Conservation (phyloP, 2,888 invertebrate genomes). For the Graphium colonna region DNA sequence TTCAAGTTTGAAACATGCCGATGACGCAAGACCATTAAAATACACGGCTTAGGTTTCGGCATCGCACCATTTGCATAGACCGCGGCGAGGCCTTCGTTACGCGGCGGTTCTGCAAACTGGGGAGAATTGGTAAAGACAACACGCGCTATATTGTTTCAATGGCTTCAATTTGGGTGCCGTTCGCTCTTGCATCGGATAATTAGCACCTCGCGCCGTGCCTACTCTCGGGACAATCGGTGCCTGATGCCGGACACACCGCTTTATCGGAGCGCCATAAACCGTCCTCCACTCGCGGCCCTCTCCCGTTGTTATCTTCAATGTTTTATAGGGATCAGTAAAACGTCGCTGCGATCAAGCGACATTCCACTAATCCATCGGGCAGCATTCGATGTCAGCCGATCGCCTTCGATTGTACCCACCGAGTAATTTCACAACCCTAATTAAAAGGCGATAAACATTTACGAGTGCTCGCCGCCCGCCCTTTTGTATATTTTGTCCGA, state of each 20-base stretch:
- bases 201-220: slow-evolving; percentile 62
- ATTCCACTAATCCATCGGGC: slow-evolving; percentile 55
- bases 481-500: slow-evolving; percentile 58
- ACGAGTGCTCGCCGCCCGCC: slow-evolving; percentile 45
- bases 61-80: slow-evolving; percentile 73
- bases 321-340: slow-evolving; percentile 79
- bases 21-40: slow-evolving; percentile 80
- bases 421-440: slow-evolving; percentile 56
- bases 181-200: slow-evolving; percentile 76
- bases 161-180: slow-evolving; percentile 72
- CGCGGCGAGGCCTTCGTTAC: slow-evolving; percentile 72
- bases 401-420: slow-evolving; percentile 28
- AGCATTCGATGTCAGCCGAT: slow-evolving; percentile 55
- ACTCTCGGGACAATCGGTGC: slow-evolving; percentile 35
- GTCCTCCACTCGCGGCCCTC: slow-evolving; percentile 40
- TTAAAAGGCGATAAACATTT: slow-evolving; percentile 68
- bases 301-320: slow-evolving; percentile 76
- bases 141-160: slow-evolving; percentile 75
- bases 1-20: slow-evolving; percentile 76
- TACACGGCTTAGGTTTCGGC: slow-evolving; percentile 74
- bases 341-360: slow-evolving; percentile 72
- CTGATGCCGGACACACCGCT: slow-evolving; percentile 51
- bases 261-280: slow-evolving; percentile 74
- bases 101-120: slow-evolving; percentile 76
- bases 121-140: slow-evolving; percentile 74